Conservation (phyloP, 2,113 vertebrate species). For the Dromiciops gliroides region DNA sequence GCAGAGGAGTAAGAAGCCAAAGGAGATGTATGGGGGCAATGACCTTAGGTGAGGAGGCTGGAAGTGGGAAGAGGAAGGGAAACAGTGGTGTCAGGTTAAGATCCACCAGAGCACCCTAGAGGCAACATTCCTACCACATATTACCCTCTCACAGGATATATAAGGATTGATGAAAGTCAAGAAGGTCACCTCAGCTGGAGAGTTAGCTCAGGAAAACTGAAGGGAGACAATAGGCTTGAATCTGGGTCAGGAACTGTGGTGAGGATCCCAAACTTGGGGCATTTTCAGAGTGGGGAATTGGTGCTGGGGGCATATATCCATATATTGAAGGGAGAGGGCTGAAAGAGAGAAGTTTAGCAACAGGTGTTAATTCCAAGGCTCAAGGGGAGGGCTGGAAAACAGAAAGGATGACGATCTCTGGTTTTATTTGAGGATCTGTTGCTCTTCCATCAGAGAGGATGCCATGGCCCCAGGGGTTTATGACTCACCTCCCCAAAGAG, state of each 20-base stretch:
- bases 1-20: conserved; percentile 61
- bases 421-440: not conserved
- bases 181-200: not conserved
- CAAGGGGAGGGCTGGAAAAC: not conserved
- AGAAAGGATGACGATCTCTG: not conserved
- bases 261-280: not conserved
- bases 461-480: conserved; percentile 76
- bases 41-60: conserved; percentile 68
- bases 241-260: not conserved
- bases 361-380: not conserved
- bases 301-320: not conserved
- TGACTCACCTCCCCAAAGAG: conserved; percentile 37
- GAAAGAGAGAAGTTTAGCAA: not conserved
- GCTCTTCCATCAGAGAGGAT: conserved; percentile 74
- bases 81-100: not conserved
- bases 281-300: not conserved
- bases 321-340: not conserved
- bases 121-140: not conserved
- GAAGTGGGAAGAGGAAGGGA: not conserved
- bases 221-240: not conserved
- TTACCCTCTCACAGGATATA: not conserved
- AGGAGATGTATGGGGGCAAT: conserved; percentile 66
- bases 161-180: not conserved
- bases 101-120: not conserved
- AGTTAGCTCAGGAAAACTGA: not conserved